These are phyloP conservation scores for Linnaemya tessellans DNA, from an alignment of 2,888 invertebrate species.

Conservation along the genomic window DNA sequence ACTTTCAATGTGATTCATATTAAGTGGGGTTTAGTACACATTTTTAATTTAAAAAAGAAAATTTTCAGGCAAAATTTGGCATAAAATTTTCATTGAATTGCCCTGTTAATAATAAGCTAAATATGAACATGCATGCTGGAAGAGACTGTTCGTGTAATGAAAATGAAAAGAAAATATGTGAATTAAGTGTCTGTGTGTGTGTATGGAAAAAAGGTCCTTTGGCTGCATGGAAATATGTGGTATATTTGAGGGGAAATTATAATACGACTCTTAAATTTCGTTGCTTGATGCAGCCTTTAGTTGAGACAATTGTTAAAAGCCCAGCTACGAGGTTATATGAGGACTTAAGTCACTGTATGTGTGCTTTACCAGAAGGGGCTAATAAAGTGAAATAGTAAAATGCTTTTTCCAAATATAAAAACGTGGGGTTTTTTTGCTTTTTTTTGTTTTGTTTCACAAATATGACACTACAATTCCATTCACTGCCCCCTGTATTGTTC, in stretches of 20 bases:
- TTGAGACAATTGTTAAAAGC: neutral
- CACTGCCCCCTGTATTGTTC: constrained; percentile 8
- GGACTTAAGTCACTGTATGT: neutral
- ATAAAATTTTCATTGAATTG: constrained; percentile 79
- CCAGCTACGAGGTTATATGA: neutral
- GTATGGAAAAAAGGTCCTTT: constrained; percentile 1
- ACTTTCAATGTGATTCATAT: constrained; percentile 9
- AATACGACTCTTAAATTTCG: constrained; percentile 2
- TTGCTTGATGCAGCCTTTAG: neutral
- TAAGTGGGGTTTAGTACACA: constrained; percentile 19
- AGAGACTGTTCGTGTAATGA: constrained; percentile 6
- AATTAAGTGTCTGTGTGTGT: too few species aligned
- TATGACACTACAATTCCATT: constrained; percentile 21
- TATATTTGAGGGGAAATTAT: constrained; percentile 20
- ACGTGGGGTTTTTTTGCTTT: neutral
- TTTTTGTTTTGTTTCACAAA: neutral
- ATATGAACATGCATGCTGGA: constrained; percentile 66
- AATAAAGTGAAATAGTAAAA: constrained; percentile 38
- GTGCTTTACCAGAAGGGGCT: neutral
- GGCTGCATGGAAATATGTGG: constrained; percentile 3
- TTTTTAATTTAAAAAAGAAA: constrained; percentile 76
- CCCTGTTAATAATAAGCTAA: constrained; percentile 78
- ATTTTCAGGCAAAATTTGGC: constrained; percentile 75
- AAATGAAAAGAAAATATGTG: constrained; percentile 44
- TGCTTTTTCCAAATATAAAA: neutral